Evolutionary conservation across 2,113 vertebrate genomes (phyloP).

Genomic region (Cyprinodon brontotheroides): DNA sequence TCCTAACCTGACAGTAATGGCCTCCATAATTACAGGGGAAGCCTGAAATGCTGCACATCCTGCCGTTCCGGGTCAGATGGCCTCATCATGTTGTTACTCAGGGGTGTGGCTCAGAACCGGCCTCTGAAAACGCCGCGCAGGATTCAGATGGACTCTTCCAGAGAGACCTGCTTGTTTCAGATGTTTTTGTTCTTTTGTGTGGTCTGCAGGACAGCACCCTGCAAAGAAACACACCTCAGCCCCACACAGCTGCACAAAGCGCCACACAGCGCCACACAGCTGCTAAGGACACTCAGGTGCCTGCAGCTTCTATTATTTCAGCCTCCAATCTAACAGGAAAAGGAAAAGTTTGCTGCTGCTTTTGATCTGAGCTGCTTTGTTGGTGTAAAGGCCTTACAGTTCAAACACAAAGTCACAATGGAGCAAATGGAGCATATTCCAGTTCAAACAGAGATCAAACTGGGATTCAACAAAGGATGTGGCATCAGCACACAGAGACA

Average conservation of each 20-base stretch:
- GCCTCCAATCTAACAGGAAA: not conserved
- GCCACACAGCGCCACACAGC: conserved; percentile 26
- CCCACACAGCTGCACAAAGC: not conserved
- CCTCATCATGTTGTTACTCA: conserved; percentile 51
- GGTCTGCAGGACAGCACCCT: not conserved
- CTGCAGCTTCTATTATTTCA: conserved; percentile 5
- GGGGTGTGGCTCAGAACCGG: conserved; percentile 53
- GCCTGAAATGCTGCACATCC: conserved; percentile 46
- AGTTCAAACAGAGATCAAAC: conserved; percentile 25
- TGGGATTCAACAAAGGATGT: conserved; percentile 24
- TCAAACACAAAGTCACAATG: not conserved
- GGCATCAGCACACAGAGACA: conserved; percentile 4
- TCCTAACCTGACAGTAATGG: conserved; percentile 26
- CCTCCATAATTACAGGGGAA: conserved; percentile 30
- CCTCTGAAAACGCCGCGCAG: conserved; percentile 33
- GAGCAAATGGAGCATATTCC: conserved; percentile 17
- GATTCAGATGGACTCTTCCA: conserved; percentile 28
- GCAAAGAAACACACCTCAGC: not conserved
- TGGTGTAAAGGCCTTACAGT: conserved; percentile 15
- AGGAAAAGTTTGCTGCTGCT: conserved; percentile 11
- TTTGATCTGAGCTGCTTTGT: conserved; percentile 30
- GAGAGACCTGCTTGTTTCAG: not conserved
- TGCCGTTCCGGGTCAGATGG: conserved; percentile 45
- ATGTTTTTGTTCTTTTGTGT: not conserved
- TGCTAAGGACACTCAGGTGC: not conserved